Evolutionary conservation across 2,113 vertebrate genomes (phyloP), one percentile per base, ranked within the genome.

Genomic region (Chinchilla lanigera): DNA sequence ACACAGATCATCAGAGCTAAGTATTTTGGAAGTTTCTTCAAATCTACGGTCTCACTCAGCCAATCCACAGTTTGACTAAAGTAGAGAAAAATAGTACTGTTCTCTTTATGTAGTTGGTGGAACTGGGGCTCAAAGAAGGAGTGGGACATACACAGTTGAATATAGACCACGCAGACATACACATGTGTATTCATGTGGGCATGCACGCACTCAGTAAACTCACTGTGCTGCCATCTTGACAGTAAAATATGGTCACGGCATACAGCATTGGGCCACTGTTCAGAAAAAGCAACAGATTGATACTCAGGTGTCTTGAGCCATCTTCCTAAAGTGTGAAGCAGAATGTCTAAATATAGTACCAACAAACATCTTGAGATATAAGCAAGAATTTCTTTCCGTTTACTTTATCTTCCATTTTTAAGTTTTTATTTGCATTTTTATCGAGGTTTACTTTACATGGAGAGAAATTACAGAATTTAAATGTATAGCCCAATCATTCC

Each of bases 351-450:
- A n/a, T 84, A 92, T 61, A 11, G 30, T 3, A 78, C 2, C 73
- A 71, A 22, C 24, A 52, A 38, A 4, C 0, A 6, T 44, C 38
- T 93, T 67, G 11, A 83, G 61, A 69, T 94, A 56, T 69, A 80
- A 77, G 2, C 28, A 69, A 89, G 10, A 71, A 56, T 73, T 35
- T 96, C 96, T 30, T 97, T 97, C 33, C 94, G 11, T 93, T 96
- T 97, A 78, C 89, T 90, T 58, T n/a, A 78, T 52, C n/a, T 82
- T 54, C 33, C 33, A 10, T 2, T 86, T 84, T 54, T 1, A 52
- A 63, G 65, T 20, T 65, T 47, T 47, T 50, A 63, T 12, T 89
- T 80, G 1, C 33, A 75, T 20, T 92, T 93, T 87, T 90, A 89
- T 63, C 77, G 26, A 82, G 1, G 11, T 69, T 0, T 84, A 35